phyloP scores from a whole-genome alignment of 2,113 vertebrate species.

The Erythrocercus mccallii region DNA sequence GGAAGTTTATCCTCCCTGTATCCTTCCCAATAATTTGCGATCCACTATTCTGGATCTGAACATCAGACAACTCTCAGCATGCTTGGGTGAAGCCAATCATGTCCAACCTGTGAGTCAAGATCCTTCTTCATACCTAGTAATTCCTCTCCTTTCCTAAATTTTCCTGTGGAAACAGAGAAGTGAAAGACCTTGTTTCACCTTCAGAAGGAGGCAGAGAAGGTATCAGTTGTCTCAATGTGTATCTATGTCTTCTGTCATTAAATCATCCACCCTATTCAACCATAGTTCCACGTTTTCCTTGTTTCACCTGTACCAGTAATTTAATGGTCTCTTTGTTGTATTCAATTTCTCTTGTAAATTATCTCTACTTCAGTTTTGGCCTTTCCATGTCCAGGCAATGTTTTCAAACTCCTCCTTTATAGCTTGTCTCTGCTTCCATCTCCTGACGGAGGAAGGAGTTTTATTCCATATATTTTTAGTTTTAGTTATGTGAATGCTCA shows the following conservation, averaged over 20 bases:
- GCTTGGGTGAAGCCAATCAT: not conserved
- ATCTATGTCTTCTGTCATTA: not conserved
- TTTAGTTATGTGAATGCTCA: not conserved
- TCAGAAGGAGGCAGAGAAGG: not conserved
- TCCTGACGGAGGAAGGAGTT: conserved; percentile 23
- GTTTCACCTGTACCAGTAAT: not conserved
- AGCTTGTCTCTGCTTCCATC: conserved; percentile 25
- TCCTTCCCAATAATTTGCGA: not conserved
- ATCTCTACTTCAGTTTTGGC: not conserved
- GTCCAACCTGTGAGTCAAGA: accelerated
- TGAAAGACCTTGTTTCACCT: not conserved
- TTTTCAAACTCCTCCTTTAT: not conserved
- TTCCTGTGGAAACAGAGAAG: not conserved
- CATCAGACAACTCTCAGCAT: not conserved
- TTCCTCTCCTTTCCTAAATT: not conserved
- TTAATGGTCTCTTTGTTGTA: not conserved
- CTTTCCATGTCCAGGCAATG: not conserved
- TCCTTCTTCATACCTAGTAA: not conserved
- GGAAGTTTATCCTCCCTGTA: not conserved
- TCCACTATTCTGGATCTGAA: not conserved
- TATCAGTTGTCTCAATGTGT: not conserved
- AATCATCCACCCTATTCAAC: not conserved
- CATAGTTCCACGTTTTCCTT: not conserved
- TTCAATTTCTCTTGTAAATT: not conserved
- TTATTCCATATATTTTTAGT: not conserved